Evolutionary conservation across 2,113 vertebrate genomes (phyloP).

Genomic region (Eretmochelys imbricata): DNA sequence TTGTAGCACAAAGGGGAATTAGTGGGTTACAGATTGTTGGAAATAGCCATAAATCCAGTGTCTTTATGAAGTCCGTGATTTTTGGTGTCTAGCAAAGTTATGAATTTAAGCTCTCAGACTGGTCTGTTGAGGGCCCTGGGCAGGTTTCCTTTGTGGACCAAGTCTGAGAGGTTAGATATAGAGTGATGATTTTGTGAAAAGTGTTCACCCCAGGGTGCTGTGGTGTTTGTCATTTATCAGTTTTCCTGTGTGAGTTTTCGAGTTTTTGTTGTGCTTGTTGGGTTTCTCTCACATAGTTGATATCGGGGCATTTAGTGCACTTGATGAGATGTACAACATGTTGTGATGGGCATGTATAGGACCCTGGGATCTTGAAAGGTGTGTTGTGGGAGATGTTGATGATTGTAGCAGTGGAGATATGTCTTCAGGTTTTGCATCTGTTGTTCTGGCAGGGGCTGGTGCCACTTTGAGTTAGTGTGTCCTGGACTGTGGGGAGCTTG

Average conservation of each 20-base stretch:
- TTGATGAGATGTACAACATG: no score
- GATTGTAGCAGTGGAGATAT: not conserved
- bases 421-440: not conserved
- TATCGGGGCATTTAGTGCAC: not conserved
- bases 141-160: not conserved
- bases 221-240: not conserved
- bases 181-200: not conserved
- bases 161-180: not conserved
- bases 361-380: no score
- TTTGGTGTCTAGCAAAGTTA: no score
- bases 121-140: not conserved
- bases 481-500: not conserved
- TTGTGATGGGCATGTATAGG: no score
- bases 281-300: not conserved
- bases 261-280: no score
- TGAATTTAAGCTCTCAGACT: no score
- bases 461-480: not conserved
- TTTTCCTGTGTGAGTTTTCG: not conserved
- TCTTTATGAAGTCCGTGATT: no score
- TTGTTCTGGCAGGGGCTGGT: no score
- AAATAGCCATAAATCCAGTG: no score
- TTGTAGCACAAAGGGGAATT: no score
- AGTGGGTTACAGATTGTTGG: no score
- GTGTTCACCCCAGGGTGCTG: not conserved
- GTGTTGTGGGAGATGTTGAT: not conserved